Percentiles rank a stretch among this genome's conserved stretches.
Evolutionary conservation across 2,113 vertebrate genomes (phyloP).

Genomic region (Dendropsophus ebraccatus): DNA sequence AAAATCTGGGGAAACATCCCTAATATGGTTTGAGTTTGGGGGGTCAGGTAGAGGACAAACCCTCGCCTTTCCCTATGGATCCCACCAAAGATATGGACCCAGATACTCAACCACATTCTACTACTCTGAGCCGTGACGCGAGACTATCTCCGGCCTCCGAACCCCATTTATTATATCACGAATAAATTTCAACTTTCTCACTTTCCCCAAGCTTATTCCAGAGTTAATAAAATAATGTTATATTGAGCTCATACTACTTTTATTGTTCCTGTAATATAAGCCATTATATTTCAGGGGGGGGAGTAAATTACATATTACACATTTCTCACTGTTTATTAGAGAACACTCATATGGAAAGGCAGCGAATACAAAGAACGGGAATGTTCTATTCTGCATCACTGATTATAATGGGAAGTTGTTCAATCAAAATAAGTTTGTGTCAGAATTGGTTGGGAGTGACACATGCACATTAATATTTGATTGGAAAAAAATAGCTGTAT

Average conservation of each 20-base stretch:
- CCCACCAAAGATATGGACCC: too few species aligned
- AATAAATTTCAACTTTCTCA: neutral
- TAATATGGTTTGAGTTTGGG: too few species aligned
- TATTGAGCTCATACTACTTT: neutral
- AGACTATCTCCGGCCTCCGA: neutral
- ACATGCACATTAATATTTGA: constrained; percentile 29
- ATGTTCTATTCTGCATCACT: neutral
- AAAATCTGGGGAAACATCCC: too few species aligned
- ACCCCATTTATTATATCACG: neutral
- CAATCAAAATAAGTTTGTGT: constrained; percentile 25
- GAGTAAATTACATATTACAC: constrained; percentile 24
- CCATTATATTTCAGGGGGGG: neutral
- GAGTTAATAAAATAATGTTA: neutral
- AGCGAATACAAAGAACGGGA: neutral
- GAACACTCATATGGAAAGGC: neutral
- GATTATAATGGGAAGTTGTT: constrained; percentile 5
- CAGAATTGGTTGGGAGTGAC: constrained; percentile 31
- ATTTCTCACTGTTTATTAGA: neutral
- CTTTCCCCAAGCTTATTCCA: neutral
- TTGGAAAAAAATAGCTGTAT: constrained; percentile 33
- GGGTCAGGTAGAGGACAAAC: too few species aligned
- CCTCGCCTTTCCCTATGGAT: too few species aligned
- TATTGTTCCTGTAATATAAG: neutral
- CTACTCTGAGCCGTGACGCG: neutral
- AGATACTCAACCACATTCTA: too few species aligned